phyloP scores from a whole-genome alignment of 1,140 invertebrate genomes.

The Zeugodacus cucurbitae region DNA sequence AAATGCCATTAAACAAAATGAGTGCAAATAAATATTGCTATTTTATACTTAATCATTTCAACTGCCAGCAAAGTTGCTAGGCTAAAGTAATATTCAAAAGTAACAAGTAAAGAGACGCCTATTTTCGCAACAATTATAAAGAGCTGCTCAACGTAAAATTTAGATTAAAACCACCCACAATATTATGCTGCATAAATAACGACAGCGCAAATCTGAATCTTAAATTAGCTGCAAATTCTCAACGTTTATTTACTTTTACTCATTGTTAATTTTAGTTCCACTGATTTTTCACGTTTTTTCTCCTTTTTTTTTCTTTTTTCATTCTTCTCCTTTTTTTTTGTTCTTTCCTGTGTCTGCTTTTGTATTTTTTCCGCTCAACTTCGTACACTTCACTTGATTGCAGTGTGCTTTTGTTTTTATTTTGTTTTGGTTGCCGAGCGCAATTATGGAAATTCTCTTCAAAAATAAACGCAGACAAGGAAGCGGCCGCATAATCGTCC shows the following conservation, averaged over 20 bases:
- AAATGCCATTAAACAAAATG: not conserved
- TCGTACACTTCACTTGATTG: not conserved
- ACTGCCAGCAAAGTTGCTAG: not conserved
- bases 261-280: not conserved
- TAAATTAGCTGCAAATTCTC: not conserved
- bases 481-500: not conserved
- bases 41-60: not conserved
- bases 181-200: not conserved
- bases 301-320: not conserved
- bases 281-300: not conserved
- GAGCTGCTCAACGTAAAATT: not conserved
- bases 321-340: not conserved
- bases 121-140: not conserved
- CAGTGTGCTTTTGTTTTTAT: not conserved
- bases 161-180: not conserved
- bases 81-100: not conserved
- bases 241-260: not conserved
- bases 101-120: not conserved
- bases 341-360: not conserved
- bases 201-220: not conserved
- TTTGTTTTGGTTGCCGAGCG: not conserved
- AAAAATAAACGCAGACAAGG: not conserved
- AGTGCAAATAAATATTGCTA: not conserved
- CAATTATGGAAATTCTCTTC: constrained; percentile 1
- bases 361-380: not conserved